Conservation (phyloP, 2,797 vertebrate genomes). For the Hydrocynus forskahlii region DNA sequence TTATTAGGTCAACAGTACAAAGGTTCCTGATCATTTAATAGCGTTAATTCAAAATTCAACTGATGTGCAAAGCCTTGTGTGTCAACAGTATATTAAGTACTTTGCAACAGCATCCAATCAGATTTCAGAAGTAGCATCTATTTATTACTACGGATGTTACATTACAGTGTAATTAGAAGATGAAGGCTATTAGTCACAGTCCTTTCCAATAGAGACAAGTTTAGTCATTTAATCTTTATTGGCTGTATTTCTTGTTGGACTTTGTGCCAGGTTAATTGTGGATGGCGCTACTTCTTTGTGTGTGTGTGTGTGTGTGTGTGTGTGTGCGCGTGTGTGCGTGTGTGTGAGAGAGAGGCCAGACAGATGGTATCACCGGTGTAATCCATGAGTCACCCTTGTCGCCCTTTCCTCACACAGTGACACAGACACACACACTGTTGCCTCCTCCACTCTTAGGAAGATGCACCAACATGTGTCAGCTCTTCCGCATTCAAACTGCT, state of each 20-base stretch:
- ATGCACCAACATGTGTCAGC: not conserved
- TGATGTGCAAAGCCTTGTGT: too few species aligned
- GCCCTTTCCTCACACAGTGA: conserved; percentile 11
- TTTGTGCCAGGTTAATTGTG: not conserved
- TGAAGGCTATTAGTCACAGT: not conserved
- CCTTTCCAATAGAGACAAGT: not conserved
- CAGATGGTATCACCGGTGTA: conserved; percentile 44
- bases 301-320: too few species aligned
- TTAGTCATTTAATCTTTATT: not conserved
- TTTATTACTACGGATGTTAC: too few species aligned
- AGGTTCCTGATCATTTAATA: not conserved
- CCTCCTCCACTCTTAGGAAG: not conserved
- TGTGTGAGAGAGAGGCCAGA: too few species aligned
- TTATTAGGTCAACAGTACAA: too few species aligned
- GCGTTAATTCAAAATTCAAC: too few species aligned
- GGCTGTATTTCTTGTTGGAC: not conserved
- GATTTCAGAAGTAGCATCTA: not conserved
- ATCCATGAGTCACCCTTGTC: conserved; percentile 43
- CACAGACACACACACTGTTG: conserved; percentile 15
- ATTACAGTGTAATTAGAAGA: not conserved
- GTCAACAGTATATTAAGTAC: not conserved
- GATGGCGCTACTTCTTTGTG: not conserved
- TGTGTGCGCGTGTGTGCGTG: not conserved
- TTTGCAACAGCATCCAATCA: not conserved
- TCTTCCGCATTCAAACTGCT: too few species aligned